Evolutionary conservation across 2,888 invertebrate genomes (phyloP).

Genomic region (Mimumesa dahlbomi): DNA sequence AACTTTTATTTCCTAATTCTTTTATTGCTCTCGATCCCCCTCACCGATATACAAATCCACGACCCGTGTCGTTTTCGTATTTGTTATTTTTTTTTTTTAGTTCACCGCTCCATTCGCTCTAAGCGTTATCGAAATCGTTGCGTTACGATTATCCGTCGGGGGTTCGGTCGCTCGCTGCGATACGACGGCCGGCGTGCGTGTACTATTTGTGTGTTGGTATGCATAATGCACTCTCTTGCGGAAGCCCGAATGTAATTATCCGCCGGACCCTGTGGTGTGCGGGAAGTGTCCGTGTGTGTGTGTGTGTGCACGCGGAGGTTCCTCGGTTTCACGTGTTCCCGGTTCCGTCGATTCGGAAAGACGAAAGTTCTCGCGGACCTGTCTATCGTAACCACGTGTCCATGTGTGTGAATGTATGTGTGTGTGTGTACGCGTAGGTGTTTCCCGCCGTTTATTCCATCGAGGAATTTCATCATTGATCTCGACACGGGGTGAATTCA

Average conservation of each 20-base stretch:
- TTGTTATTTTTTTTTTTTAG: too few species aligned
- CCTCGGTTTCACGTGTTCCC: background rate
- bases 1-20: too few species aligned
- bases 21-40: too few species aligned
- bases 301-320: constrained; percentile 9
- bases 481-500: too few species aligned
- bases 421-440: too few species aligned
- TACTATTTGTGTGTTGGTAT: constrained; percentile 18
- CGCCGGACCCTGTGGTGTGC: constrained; percentile 10
- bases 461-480: too few species aligned
- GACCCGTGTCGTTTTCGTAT: too few species aligned
- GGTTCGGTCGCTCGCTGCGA: background rate
- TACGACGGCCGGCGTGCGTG: constrained; percentile 11
- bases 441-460: background rate
- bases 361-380: background rate
- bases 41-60: too few species aligned
- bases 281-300: too few species aligned
- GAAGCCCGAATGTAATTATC: constrained; percentile 35
- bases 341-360: background rate
- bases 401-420: too few species aligned
- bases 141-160: background rate
- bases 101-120: background rate
- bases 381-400: too few species aligned
- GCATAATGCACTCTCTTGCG: constrained; percentile 22
- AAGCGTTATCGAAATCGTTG: background rate